Evolutionary conservation across 2,113 vertebrate genomes (phyloP).

Genomic region (Alces alces): DNA sequence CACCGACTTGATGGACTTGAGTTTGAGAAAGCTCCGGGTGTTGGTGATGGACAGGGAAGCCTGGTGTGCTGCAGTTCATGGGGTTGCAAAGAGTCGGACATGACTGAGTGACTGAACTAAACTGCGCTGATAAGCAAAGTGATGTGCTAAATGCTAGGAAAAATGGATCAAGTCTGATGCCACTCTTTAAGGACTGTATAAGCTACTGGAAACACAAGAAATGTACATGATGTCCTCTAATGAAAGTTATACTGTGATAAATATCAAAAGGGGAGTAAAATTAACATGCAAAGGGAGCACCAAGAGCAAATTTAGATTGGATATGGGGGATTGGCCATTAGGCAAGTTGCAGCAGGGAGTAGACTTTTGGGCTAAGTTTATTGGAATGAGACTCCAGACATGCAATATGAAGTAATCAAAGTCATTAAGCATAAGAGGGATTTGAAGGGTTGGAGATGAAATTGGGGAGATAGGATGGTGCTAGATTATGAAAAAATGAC

Average conservation of each 20-base stretch:
- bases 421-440: background rate
- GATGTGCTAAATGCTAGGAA: background rate
- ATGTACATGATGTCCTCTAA: background rate
- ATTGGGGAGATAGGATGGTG: background rate
- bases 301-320: background rate
- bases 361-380: background rate
- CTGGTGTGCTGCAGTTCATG: background rate
- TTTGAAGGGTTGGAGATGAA: background rate
- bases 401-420: background rate
- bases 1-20: background rate
- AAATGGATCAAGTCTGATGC: background rate
- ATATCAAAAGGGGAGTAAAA: background rate
- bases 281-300: background rate
- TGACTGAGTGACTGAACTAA: background rate
- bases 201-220: background rate
- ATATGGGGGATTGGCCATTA: background rate
- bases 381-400: background rate
- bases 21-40: background rate
- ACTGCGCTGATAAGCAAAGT: background rate
- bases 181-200: background rate
- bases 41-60: background rate
- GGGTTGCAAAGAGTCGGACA: background rate
- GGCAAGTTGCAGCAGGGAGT: background rate
- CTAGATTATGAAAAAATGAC: background rate
- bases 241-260: background rate